These are phyloP conservation scores for Myotis daubentonii DNA, from an alignment of 2,797 vertebrate genomes.

Conservation along the genomic window DNA sequence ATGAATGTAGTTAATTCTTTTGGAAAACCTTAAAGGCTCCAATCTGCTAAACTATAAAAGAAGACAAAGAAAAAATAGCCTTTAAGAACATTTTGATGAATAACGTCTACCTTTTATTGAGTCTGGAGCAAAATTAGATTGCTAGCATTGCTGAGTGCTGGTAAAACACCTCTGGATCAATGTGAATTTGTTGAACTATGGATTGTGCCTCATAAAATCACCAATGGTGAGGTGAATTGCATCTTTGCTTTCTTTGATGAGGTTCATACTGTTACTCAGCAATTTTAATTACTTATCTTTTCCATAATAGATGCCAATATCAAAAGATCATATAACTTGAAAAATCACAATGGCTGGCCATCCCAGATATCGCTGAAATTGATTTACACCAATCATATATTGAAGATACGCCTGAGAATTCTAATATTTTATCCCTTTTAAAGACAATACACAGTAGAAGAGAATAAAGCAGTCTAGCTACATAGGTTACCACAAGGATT, in stretches of 20 bases:
- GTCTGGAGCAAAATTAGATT: slow-evolving; percentile 64
- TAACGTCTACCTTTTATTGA: slow-evolving; percentile 68
- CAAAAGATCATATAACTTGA: background rate
- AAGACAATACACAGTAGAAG: background rate
- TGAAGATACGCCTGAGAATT: background rate
- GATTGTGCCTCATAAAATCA: slow-evolving; percentile 18
- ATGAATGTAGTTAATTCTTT: slow-evolving; percentile 38
- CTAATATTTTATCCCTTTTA: background rate
- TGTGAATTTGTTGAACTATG: slow-evolving; percentile 21
- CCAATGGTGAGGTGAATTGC: background rate
- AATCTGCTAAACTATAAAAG: background rate
- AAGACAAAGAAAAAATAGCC: slow-evolving; percentile 37
- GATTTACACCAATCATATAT: background rate
- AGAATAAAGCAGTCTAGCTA: background rate
- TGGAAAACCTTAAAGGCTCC: slow-evolving; percentile 56
- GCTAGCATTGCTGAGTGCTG: background rate
- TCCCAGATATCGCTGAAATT: background rate
- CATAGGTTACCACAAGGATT: background rate
- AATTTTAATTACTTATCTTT: slow-evolving; percentile 20
- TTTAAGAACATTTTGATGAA: slow-evolving; percentile 71
- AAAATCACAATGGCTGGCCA: background rate
- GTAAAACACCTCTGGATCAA: slow-evolving; percentile 54
- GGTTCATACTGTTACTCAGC: slow-evolving; percentile 36
- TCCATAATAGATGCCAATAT: slow-evolving; percentile 4
- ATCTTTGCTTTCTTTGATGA: slow-evolving; percentile 42